A percentile compares a stretch with the other conserved stretches of the same genome.
phyloP scores from a whole-genome alignment of 2,888 invertebrate species.

The Idaea straminata region DNA sequence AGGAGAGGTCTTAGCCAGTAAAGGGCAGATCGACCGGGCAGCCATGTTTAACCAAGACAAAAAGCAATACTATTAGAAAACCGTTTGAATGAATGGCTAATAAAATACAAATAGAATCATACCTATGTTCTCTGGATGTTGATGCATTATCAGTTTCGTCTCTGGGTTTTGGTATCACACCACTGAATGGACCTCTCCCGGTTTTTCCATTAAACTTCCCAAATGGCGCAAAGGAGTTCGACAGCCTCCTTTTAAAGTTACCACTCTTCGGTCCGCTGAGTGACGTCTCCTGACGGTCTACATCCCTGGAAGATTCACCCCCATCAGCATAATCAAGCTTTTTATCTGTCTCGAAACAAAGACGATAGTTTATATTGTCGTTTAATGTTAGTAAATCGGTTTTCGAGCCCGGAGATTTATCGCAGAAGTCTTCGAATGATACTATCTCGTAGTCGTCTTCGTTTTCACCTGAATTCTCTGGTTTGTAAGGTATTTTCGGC shows the following conservation, averaged over 20 bases:
- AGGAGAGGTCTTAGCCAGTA: too few species aligned
- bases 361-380: slow-evolving; percentile 75
- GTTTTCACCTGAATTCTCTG: slow-evolving; percentile 60
- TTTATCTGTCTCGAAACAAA: slow-evolving; percentile 69
- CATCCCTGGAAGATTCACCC: slow-evolving; percentile 56
- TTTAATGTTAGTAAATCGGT: slow-evolving; percentile 78
- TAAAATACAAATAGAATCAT: too few species aligned
- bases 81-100: slow-evolving; percentile 1
- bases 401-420: slow-evolving; percentile 73
- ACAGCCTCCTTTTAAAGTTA: slow-evolving; percentile 53
- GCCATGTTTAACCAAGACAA: too few species aligned
- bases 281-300: slow-evolving; percentile 65
- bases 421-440: slow-evolving; percentile 81
- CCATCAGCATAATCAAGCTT: slow-evolving; percentile 48
- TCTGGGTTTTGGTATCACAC: slow-evolving; percentile 58
- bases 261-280: slow-evolving; percentile 58
- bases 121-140: slow-evolving; percentile 62
- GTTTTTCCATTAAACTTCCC: slow-evolving; percentile 54
- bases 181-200: slow-evolving; percentile 56
- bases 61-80: too few species aligned
- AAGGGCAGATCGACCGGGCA: too few species aligned
- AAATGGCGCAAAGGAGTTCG: slow-evolving; percentile 63
- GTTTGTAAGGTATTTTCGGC: slow-evolving; percentile 73
- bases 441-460: slow-evolving; percentile 77
- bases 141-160: slow-evolving; percentile 52